These are phyloP conservation scores for Iselma pallidipennis DNA, from an alignment of 2,888 invertebrate species.

Conservation along the genomic window DNA sequence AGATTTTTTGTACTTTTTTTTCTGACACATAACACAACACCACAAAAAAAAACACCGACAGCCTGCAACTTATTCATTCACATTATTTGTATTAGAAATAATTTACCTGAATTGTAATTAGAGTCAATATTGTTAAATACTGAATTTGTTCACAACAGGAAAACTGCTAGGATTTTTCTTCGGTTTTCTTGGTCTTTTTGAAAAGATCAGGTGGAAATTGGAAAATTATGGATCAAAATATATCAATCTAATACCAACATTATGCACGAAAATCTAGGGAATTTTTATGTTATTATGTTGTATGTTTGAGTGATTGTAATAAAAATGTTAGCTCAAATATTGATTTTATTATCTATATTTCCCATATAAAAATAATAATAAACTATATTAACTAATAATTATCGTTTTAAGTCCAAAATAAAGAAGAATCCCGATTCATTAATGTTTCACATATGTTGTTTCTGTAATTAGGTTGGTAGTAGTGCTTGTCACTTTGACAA, in stretches of 20 bases:
- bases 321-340: background rate
- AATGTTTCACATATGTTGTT: too few relatives aligned
- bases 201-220: background rate
- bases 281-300: constrained; percentile 8
- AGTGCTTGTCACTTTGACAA: background rate
- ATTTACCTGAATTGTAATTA: background rate
- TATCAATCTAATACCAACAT: background rate
- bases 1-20: constrained; percentile 1
- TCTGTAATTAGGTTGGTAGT: too few relatives aligned
- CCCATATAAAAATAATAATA: too few relatives aligned
- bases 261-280: constrained; percentile 14
- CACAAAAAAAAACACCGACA: background rate
- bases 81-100: background rate
- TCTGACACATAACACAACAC: background rate
- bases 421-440: too few relatives aligned
- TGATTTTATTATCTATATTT: background rate
- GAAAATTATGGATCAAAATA: background rate
- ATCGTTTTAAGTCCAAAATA: too few relatives aligned
- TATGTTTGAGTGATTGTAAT: background rate
- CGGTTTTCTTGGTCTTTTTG: background rate
- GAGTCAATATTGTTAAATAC: background rate
- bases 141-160: background rate
- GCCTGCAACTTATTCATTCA: background rate
- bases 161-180: background rate
- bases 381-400: too few relatives aligned